Conservation (phyloP, 2,888 invertebrate genomes). For the Craniophora ligustri region DNA sequence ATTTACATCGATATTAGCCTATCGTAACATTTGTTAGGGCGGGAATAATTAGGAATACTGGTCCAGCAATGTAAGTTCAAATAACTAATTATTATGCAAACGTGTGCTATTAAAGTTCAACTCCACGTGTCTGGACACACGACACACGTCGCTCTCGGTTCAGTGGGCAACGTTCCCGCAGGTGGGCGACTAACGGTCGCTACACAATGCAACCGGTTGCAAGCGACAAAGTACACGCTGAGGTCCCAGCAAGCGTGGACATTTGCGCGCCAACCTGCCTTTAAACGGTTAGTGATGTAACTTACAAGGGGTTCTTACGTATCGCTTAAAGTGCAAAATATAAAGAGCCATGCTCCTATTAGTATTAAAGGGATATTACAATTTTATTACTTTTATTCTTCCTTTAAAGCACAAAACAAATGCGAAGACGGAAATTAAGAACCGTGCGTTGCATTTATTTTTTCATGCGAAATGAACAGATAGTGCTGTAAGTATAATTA, state of each 20-base stretch:
- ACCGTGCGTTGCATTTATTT: slow-evolving; percentile 2
- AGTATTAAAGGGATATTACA: slow-evolving; percentile 37
- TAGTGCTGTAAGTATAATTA: too few relatives aligned
- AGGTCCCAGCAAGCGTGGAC: slow-evolving; percentile 53
- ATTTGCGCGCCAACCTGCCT: slow-evolving; percentile 62
- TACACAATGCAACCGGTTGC: slow-evolving; percentile 66
- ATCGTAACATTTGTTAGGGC: slow-evolving; percentile 37
- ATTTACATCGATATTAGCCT: too few relatives aligned
- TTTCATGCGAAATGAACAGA: slow-evolving; percentile 3
- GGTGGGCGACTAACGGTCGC: slow-evolving; percentile 86
- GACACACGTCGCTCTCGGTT: slow-evolving; percentile 81
- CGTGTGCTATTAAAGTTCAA: slow-evolving; percentile 61
- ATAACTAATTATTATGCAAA: slow-evolving; percentile 58
- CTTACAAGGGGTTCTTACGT: slow-evolving; percentile 43
- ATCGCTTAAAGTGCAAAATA: slow-evolving; percentile 39
- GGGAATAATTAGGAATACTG: slow-evolving; percentile 18
- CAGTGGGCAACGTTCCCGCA: slow-evolving; percentile 81
- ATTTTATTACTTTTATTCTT: slow-evolving; percentile 16
- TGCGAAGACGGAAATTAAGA: slow-evolving; percentile 24
- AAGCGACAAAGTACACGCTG: slow-evolving; percentile 58
- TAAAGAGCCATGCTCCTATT: slow-evolving; percentile 27
- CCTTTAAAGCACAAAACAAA: slow-evolving; percentile 11
- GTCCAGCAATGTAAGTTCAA: slow-evolving; percentile 33
- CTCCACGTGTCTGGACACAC: slow-evolving; percentile 70
- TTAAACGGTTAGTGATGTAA: slow-evolving; percentile 57